Conservation (phyloP, 2,888 invertebrate species). For the Pachliopta kotzebuea region DNA sequence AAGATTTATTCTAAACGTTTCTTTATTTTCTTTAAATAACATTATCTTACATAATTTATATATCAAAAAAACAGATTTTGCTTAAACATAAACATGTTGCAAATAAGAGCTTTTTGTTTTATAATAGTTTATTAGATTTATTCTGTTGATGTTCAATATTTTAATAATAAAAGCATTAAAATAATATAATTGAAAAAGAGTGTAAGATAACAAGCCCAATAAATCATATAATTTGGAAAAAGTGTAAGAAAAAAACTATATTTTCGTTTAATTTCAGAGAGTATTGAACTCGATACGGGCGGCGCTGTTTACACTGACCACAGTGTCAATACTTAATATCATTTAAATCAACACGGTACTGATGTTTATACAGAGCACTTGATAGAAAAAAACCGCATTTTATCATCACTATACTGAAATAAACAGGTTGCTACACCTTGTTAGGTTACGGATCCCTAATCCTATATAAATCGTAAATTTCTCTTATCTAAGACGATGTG, state of each 20-base stretch:
- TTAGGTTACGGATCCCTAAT: constrained; percentile 10
- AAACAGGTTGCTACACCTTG: constrained; percentile 56
- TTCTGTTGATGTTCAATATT: background rate
- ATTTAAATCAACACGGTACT: constrained; percentile 68
- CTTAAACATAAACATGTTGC: no score
- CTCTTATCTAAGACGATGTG: constrained; percentile 15
- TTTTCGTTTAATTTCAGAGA: constrained; percentile 45
- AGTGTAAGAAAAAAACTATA: background rate
- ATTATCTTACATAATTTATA: no score
- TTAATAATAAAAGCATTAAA: background rate
- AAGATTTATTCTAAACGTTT: constrained; percentile 13
- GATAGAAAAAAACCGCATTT: constrained; percentile 64
- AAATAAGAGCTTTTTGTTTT: background rate
- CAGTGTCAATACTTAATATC: constrained; percentile 61
- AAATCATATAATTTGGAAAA: background rate
- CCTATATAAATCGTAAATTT: constrained; percentile 10
- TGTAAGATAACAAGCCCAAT: background rate
- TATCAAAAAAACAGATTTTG: no score
- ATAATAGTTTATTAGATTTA: background rate
- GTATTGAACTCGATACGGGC: constrained; percentile 57
- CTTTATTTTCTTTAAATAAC: no score
- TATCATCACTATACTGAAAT: constrained; percentile 45
- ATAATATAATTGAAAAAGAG: background rate
- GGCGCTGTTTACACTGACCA: constrained; percentile 43
- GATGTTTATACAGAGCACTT: constrained; percentile 68